Percentiles rank a stretch among this genome's conserved stretches.
Conservation (phyloP, 53 echinoderm and acorn worm genomes). For the Astropecten irregularis region DNA sequence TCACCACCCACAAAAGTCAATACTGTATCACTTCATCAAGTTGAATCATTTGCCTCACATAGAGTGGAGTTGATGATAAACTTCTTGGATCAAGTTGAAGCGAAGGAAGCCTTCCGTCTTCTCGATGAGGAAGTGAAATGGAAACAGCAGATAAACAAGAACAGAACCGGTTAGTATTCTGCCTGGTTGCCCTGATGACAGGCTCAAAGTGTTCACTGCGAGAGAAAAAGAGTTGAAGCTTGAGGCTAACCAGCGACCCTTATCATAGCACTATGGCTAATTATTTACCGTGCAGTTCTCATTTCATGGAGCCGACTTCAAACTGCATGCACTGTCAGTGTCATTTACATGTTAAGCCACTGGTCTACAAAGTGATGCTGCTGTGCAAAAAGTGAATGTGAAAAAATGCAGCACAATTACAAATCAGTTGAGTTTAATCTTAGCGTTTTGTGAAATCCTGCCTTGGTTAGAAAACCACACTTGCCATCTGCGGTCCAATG, state of each 20-base stretch:
- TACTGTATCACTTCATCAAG: background rate
- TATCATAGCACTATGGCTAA: background rate
- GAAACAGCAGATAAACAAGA: slow-evolving; percentile 44
- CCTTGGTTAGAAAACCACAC: no score
- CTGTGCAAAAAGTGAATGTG: no score
- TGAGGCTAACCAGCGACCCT: background rate
- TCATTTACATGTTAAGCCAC: no score
- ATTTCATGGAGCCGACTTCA: no score
- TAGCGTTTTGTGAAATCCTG: no score
- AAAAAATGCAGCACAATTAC: no score
- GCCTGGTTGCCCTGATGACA: background rate
- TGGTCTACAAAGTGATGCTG: no score
- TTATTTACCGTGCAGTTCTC: background rate
- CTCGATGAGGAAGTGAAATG: slow-evolving; percentile 17
- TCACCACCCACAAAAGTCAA: no score
- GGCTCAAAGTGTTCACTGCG: background rate
- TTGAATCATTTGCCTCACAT: background rate
- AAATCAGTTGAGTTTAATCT: no score
- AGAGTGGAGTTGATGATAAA: slow-evolving; percentile 52
- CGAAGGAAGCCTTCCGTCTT: background rate
- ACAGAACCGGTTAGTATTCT: slow-evolving; percentile 25
- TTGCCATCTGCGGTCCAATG: no score
- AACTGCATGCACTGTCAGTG: no score
- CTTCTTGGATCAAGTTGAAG: slow-evolving; percentile 49
- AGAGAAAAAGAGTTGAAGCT: background rate